phyloP scores from a whole-genome alignment of 2,113 vertebrate genomes.

The Cyprinodon brontotheroides region DNA sequence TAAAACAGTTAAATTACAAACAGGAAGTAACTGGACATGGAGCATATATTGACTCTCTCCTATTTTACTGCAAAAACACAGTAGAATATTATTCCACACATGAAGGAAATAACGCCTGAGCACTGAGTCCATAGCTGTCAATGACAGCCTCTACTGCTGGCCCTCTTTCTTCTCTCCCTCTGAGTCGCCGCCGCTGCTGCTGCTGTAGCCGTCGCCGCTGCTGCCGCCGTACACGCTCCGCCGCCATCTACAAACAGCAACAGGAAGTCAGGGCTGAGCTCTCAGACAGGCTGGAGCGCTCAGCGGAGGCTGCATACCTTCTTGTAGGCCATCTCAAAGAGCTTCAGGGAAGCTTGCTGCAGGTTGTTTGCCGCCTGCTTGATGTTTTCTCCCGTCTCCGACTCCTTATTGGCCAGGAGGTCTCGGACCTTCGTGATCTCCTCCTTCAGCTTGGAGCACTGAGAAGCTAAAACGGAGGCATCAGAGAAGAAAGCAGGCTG shows the following conservation, averaged over 20 bases:
- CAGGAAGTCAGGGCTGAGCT: background rate
- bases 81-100: conserved; percentile 71
- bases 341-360: conserved; percentile 96
- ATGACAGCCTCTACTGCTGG: conserved; percentile 85
- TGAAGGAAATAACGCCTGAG: conserved; percentile 82
- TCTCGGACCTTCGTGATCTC: conserved; percentile 92
- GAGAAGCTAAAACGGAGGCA: background rate
- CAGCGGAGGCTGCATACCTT: conserved; percentile 81
- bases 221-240: conserved; percentile 87
- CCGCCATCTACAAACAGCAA: conserved; percentile 88
- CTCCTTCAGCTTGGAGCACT: conserved; percentile 96
- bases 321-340: conserved; percentile 99
- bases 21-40: conserved; percentile 16
- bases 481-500: background rate
- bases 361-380: conserved; percentile 90
- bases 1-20: conserved; percentile 67
- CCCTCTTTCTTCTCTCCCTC: conserved; percentile 93
- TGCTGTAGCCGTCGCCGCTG: conserved; percentile 79
- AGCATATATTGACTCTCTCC: conserved; percentile 71
- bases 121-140: conserved; percentile 65
- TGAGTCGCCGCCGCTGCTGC: conserved; percentile 82
- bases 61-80: conserved; percentile 94
- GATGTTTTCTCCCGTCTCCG: conserved; percentile 95
- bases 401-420: conserved; percentile 92
- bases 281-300: background rate